Evolutionary conservation across 2,888 invertebrate genomes (phyloP), one percentile per base, ranked within the genome.

Genomic region (Pristionchus entomophagus): DNA sequence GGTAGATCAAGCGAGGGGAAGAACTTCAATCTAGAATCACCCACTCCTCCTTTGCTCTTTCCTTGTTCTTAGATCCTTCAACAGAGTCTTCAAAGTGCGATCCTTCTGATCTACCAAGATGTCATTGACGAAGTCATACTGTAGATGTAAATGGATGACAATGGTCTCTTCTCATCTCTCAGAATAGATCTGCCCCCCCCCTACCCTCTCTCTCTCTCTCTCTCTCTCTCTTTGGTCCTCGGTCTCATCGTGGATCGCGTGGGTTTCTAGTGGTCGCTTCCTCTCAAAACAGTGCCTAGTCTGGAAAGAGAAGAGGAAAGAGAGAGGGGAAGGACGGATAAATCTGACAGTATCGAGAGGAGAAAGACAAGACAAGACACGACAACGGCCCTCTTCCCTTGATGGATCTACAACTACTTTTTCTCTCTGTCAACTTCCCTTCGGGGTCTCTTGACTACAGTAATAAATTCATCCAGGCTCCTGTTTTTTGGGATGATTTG

Each of bases 261-360:
- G 26, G 22, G 19, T 35, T 45, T 26, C 19, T 22, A 5, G 22
- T 56, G 56, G n/a, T 14, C 5, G 38, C 38, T 38, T 73, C n/a
- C 73, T 73, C 73, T 73, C 41, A 73, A 73, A 73, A 73, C 73
- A 73, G 73, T 73, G n/a, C 41, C 38, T 69, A 56, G 56, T 56
- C 65, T n/a, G 45, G 26, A 8, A 65, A n/a, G n/a, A n/a, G n/a
- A 65, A 65, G 65, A 65, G 65, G 35, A 41, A 41, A 73, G 45
- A n/a, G 41, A 41, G 45, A 73, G 32, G 73, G 45, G 73, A 73
- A 41, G 41, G 17, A 22, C 8, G 22, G 38, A 10, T 8, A 41
- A 38, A 45, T 73, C 41, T 73, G 73, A 73, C 73, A 73, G 73
- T 73, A 26, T 41, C 73, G 45, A 38, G 14, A n/a, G 62, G 65